Conservation (phyloP, 2,113 vertebrate species). For the Okapia johnstoni region DNA sequence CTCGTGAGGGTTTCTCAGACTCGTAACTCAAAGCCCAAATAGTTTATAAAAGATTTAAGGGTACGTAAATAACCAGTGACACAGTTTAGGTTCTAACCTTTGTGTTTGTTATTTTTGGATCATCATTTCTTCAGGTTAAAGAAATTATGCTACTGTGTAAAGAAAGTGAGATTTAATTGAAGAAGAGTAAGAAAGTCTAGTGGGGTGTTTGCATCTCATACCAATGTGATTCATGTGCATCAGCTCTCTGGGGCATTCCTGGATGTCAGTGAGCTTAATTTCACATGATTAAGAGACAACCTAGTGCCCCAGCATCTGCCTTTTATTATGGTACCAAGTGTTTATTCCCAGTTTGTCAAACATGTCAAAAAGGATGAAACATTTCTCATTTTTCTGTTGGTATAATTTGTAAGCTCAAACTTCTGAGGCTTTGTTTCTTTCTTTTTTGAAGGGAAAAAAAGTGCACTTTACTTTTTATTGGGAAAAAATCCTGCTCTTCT, state of each 20-base stretch:
- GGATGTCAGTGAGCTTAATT: conserved; percentile 56
- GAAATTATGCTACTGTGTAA: not conserved
- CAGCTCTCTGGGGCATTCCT: conserved; percentile 18
- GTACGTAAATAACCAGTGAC: not conserved
- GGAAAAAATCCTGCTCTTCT: not conserved
- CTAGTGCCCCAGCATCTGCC: conserved; percentile 38
- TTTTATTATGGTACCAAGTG: conserved; percentile 57
- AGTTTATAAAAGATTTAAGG: not conserved
- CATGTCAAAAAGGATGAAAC: conserved; percentile 8
- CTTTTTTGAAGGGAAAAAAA: not conserved
- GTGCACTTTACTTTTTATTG: not conserved
- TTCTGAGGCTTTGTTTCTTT: conserved; percentile 23
- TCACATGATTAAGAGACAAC: conserved; percentile 55
- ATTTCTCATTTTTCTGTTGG: conserved; percentile 32
- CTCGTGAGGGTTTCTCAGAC: not conserved
- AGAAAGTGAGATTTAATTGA: not conserved
- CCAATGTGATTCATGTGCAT: conserved; percentile 50
- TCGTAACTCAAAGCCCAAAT: not conserved
- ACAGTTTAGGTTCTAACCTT: not conserved
- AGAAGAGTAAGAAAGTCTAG: not conserved
- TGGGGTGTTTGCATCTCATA: not conserved
- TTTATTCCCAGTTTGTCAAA: conserved; percentile 53
- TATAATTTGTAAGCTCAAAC: not conserved
- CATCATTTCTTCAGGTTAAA: conserved; percentile 12
- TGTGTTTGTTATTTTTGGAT: not conserved